Conservation (phyloP, 2,113 vertebrate genomes). For the Tachysurus vachellii region DNA sequence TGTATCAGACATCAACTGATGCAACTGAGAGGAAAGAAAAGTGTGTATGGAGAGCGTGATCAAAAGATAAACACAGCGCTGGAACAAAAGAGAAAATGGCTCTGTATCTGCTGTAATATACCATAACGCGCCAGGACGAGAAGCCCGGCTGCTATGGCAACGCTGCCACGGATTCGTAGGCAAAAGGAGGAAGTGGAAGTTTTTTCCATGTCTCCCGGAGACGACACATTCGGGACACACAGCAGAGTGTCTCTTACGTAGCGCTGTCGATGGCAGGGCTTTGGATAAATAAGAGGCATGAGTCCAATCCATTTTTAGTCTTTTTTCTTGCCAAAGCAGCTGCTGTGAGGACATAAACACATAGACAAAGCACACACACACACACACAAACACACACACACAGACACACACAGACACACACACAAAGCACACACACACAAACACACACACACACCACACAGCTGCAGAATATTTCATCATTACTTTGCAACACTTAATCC, state of each 20-base stretch:
- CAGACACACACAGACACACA: not conserved
- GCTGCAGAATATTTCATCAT: conserved; percentile 78
- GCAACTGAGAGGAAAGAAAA: conserved; percentile 2
- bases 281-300: conserved; percentile 11
- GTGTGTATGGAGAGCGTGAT: not conserved
- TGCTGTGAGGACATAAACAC: conserved; percentile 37
- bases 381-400: not conserved
- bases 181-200: conserved; percentile 42
- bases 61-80: conserved; percentile 16
- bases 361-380: conserved; percentile 28
- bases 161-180: conserved; percentile 40
- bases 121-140: conserved; percentile 43
- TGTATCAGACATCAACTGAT: not conserved
- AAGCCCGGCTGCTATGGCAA: conserved; percentile 55
- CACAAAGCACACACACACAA: conserved; percentile 2
- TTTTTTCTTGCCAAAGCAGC: conserved; percentile 43
- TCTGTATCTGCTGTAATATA: conserved; percentile 33
- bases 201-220: conserved; percentile 28
- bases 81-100: conserved; percentile 36
- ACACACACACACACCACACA: conserved; percentile 36
- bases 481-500: conserved; percentile 79
- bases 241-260: conserved; percentile 36
- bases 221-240: conserved; percentile 44
- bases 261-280: conserved; percentile 25
- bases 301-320: not conserved